Conservation (phyloP, 2,113 vertebrate species). For the Clarias batrachus region DNA sequence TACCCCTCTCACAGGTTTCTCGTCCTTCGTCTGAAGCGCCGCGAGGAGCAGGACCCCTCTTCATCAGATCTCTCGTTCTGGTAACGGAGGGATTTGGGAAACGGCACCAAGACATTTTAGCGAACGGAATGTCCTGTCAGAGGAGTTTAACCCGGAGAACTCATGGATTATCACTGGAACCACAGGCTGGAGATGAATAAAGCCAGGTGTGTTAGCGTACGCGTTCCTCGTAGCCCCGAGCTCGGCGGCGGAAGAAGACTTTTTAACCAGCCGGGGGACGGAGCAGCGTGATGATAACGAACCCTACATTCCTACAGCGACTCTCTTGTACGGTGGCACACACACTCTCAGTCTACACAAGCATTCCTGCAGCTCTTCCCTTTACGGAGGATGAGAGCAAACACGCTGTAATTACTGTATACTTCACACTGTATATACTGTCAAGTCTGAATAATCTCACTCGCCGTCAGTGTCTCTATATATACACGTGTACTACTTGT, state of each 20-base stretch:
- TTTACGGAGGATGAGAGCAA: constrained; percentile 33
- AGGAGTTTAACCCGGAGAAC: background rate
- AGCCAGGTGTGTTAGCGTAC: constrained; percentile 25
- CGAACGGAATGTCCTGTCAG: constrained; percentile 37
- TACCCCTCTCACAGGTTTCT: constrained; percentile 93
- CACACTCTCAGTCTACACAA: constrained; percentile 40
- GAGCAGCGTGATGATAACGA: constrained; percentile 30
- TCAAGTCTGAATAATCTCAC: constrained; percentile 49
- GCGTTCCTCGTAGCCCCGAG: constrained; percentile 23
- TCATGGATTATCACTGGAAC: constrained; percentile 26
- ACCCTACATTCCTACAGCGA: constrained; percentile 32
- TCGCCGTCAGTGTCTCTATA: constrained; percentile 45
- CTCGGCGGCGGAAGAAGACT: constrained; percentile 19
- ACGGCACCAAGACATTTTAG: constrained; percentile 42
- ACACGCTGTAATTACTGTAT: constrained; percentile 47
- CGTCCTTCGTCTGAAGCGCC: constrained; percentile 88
- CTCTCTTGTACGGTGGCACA: constrained; percentile 27
- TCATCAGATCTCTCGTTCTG: constrained; percentile 17
- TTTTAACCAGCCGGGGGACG: constrained; percentile 17
- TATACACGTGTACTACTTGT: constrained; percentile 38
- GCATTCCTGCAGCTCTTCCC: constrained; percentile 48
- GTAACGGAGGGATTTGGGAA: constrained; percentile 7
- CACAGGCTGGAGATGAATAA: constrained; percentile 20
- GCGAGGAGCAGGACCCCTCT: constrained; percentile 28
- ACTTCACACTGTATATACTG: constrained; percentile 42